phyloP scores from a whole-genome alignment of 2,113 vertebrate genomes.

The Petromus typicus region DNA sequence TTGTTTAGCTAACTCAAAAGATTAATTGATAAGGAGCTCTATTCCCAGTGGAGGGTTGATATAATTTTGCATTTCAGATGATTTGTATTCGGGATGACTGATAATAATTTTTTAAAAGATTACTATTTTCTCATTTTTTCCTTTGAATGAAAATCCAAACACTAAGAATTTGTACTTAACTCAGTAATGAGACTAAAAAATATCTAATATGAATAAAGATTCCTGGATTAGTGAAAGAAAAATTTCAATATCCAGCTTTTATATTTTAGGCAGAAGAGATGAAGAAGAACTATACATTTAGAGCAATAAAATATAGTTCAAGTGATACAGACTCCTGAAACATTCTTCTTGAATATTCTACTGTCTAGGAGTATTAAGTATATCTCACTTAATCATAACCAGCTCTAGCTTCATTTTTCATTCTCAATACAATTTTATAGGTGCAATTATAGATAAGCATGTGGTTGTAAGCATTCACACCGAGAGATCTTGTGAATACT shows the following conservation, averaged over 20 bases:
- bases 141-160: not conserved
- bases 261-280: not conserved
- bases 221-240: not conserved
- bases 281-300: not conserved
- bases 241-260: not conserved
- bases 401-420: not conserved
- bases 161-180: not conserved
- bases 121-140: conserved; percentile 2
- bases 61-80: not conserved
- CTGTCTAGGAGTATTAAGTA: not conserved
- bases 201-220: conserved; percentile 5
- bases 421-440: not conserved
- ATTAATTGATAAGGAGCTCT: not conserved
- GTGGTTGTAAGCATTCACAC: not conserved
- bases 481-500: not conserved
- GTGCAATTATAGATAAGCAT: not conserved
- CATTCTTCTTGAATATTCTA: not conserved
- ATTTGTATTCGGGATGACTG: not conserved
- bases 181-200: not conserved
- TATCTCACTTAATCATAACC: not conserved
- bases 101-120: conserved; percentile 4
- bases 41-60: not conserved
- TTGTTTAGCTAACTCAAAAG: not conserved
- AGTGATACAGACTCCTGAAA: not conserved
- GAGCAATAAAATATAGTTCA: not conserved